Conservation (phyloP, 2,888 invertebrate species). For the Sepiola atlantica region DNA sequence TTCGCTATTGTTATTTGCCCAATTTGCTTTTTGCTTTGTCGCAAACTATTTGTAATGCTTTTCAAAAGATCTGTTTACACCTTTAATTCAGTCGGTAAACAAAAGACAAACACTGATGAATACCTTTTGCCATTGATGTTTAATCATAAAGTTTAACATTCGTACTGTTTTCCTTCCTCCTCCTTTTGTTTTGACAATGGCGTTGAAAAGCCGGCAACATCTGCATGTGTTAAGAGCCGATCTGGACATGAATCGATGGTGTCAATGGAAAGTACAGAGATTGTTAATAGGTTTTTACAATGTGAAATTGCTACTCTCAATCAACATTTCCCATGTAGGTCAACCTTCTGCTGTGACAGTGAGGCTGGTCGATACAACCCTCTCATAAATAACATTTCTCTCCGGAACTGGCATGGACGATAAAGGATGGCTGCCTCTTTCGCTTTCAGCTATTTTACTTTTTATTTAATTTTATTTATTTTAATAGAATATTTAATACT, state of each 20-base stretch:
- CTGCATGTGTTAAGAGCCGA: background rate
- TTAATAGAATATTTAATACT: background rate
- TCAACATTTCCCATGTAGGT: background rate
- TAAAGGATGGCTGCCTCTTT: background rate
- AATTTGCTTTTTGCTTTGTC: background rate
- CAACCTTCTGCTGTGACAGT: background rate
- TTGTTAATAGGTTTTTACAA: background rate
- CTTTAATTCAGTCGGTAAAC: background rate
- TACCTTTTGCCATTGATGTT: background rate
- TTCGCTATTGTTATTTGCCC: background rate
- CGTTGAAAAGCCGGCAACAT: background rate
- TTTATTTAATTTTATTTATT: background rate
- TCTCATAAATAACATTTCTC: background rate
- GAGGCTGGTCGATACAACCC: background rate
- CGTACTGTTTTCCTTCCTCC: background rate
- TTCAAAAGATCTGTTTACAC: background rate
- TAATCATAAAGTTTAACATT: background rate
- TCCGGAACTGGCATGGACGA: background rate
- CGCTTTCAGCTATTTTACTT: background rate
- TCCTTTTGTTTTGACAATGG: background rate
- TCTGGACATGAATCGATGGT: constrained; percentile 6
- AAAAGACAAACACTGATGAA: background rate
- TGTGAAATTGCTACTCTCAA: background rate
- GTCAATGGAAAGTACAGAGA: constrained; percentile 6
- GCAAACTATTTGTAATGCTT: background rate